Base-by-base conservation (phyloP, 2,797 vertebrate species). In the Lacerta viridis region DNA sequence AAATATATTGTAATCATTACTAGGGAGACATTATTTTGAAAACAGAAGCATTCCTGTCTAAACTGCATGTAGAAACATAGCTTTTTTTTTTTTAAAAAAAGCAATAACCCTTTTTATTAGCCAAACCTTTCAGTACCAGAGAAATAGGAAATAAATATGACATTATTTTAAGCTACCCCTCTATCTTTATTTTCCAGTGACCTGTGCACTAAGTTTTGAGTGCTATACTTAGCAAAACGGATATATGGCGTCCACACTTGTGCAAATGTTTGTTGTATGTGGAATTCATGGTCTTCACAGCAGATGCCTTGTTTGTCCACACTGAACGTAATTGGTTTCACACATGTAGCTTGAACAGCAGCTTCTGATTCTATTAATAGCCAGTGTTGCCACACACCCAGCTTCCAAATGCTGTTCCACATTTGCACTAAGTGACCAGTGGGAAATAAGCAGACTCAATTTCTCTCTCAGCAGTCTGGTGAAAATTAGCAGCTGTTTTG, bases 401-500 rank as follows among this genome's bases (percentile, higher is more conserved):
- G 90, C 86, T 92, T 91, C 95, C 93, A 95, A 96, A 87, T 91
- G 87, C 91, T 93, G 41, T 87, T 91, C 88, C 87, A 87, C 90
- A 93, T 85, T 95, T 93, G 84, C 89, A 91, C 33, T 0, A 1
- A 95, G 93, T 90, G 95, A 91, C 92, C 93, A 94, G 92, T 94
- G 92, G 88, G 93, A 93, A 91, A 93, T 88, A 90, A 88, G 88
- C 72, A 93, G 85, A 76, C 91, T 89, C 84, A 69, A n/a, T 43
- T 91, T 36, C 89, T 89, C 9, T 91, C 89, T 83, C 83, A 41
- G 87, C 74, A 87, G 71, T 68, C 55, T 41, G 77, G 85, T 88
- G 85, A 92, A 95, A 92, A 77, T 87, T 74, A 93, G 93, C 93
- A 94, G 92, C 93, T 96, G 93, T 90, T 95, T 94, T 85, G 79